A percentile compares a stretch with the other conserved stretches of the same genome.
Conservation (phyloP, 2,888 invertebrate genomes). For the Synanthedon vespiformis region DNA sequence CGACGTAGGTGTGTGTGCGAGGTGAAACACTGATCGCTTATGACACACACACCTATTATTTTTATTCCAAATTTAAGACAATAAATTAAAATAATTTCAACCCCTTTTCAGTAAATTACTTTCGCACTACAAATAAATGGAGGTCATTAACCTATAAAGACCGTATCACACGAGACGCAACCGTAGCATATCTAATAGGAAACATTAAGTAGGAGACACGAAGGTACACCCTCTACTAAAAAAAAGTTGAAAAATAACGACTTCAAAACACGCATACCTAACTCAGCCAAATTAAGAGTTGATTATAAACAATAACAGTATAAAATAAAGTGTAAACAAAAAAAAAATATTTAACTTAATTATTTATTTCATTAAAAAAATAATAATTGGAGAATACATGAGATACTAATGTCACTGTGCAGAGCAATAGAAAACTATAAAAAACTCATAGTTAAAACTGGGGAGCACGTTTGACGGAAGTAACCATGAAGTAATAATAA, state of each 20-base stretch:
- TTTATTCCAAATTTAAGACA: no score
- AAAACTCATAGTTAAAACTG: background rate
- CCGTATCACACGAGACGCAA: constrained; percentile 32
- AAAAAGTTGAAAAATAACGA: constrained; percentile 59
- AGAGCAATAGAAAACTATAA: background rate
- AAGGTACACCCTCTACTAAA: constrained; percentile 40
- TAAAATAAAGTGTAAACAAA: background rate
- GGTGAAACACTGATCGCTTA: no score
- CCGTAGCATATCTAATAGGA: constrained; percentile 39
- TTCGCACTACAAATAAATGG: background rate
- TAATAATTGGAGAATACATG: no score
- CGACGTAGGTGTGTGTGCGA: no score
- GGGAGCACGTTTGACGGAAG: no score
- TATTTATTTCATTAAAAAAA: no score
- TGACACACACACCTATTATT: no score
- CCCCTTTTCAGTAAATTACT: background rate
- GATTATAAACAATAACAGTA: constrained; percentile 27
- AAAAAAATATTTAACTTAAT: background rate
- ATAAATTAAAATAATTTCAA: background rate
- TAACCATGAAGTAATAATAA: no score
- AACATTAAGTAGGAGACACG: constrained; percentile 56
- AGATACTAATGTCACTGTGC: background rate
- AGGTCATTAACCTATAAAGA: constrained; percentile 12
- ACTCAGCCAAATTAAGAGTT: constrained; percentile 68
- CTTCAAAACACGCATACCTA: constrained; percentile 55